phyloP scores from a whole-genome alignment of 2,888 invertebrate species.

The Dolomedes plantarius region DNA sequence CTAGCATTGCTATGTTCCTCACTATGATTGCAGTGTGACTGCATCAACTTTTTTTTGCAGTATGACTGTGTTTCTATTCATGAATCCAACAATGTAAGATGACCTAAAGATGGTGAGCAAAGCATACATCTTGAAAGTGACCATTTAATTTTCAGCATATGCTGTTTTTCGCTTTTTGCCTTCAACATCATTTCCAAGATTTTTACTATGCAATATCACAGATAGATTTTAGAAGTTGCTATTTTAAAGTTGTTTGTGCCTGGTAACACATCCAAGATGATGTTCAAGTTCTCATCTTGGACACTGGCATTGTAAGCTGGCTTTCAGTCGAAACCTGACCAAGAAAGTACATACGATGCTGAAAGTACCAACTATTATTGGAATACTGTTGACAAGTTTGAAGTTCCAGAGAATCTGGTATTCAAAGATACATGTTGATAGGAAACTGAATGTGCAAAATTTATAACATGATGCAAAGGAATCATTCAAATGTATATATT shows the following conservation, averaged over 20 bases:
- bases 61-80: neutral
- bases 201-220: conserved; percentile 67
- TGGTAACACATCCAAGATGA: neutral
- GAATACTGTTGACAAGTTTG: too few species aligned
- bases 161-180: conserved; percentile 58
- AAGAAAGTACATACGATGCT: neutral
- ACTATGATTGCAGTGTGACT: neutral
- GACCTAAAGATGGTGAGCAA: conserved; percentile 1
- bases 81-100: too few species aligned
- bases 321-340: neutral
- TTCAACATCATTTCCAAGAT: conserved; percentile 30
- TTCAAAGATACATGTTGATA: neutral
- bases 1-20: conserved; percentile 24
- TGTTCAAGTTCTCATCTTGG: neutral
- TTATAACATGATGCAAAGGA: too few species aligned
- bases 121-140: conserved; percentile 2
- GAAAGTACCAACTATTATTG: neutral
- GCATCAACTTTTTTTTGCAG: neutral
- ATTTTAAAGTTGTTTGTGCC: neutral
- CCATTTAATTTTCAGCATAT: conserved; percentile 19
- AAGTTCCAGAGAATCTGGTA: neutral
- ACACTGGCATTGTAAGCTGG: neutral
- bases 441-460: too few species aligned
- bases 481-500: too few species aligned
- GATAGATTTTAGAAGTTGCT: conserved; percentile 4